phyloP scores from a whole-genome alignment of 2,113 vertebrate genomes.

The Oncorhynchus nerka region DNA sequence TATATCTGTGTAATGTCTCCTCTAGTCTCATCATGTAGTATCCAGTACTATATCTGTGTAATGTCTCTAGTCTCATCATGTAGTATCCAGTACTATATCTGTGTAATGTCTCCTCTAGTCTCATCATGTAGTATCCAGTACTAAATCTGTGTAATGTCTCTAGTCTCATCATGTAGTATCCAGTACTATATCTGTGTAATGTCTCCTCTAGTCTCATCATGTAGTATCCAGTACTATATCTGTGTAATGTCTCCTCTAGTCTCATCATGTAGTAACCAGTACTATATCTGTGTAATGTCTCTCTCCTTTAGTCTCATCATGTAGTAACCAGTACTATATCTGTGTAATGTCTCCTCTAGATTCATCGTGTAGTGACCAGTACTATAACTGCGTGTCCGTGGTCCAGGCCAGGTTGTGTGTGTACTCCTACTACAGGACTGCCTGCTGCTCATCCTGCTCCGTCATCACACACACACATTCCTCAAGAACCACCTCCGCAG shows the following conservation, averaged over 20 bases:
- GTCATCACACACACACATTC: background rate
- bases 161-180: too few relatives aligned
- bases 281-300: too few relatives aligned
- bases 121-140: slow-evolving; percentile 76
- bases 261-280: too few relatives aligned
- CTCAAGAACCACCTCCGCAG: too few relatives aligned
- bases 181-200: too few relatives aligned
- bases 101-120: slow-evolving; percentile 52
- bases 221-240: too few relatives aligned
- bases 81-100: too few relatives aligned
- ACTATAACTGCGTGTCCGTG: slow-evolving; percentile 71
- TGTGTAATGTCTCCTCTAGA: background rate
- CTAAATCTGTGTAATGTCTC: slow-evolving; percentile 69
- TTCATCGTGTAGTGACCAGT: too few relatives aligned
- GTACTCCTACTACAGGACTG: slow-evolving; percentile 81
- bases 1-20: background rate
- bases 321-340: too few relatives aligned
- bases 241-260: background rate
- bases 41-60: too few relatives aligned
- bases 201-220: background rate
- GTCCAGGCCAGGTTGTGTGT: slow-evolving; percentile 82
- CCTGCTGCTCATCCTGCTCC: slow-evolving; percentile 77
- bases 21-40: background rate
- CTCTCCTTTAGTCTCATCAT: background rate
- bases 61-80: too few relatives aligned